A percentile compares a stretch with the other conserved stretches of the same genome.
Evolutionary conservation across 2,113 vertebrate genomes (phyloP).

Genomic region (Ia io): DNA sequence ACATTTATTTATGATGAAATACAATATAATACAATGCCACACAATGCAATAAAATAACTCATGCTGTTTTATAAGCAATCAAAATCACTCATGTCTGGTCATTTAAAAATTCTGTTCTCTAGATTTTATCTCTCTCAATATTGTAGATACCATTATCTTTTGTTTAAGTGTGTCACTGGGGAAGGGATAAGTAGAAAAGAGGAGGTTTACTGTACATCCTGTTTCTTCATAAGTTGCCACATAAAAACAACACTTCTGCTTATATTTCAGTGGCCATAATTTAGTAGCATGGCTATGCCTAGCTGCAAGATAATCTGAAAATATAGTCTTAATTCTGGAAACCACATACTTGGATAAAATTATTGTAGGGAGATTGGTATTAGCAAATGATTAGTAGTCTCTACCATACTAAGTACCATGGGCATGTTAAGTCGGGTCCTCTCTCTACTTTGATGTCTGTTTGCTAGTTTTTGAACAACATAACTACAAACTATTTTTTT

Average conservation of each 20-base stretch:
- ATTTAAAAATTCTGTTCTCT: neutral
- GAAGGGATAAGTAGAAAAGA: neutral
- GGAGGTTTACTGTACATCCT: neutral
- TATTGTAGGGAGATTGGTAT: neutral
- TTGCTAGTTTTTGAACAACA: neutral
- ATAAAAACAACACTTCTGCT: neutral
- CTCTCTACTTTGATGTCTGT: neutral
- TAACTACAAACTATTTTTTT: neutral
- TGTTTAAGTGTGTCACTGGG: neutral
- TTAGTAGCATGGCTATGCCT: neutral
- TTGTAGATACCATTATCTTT: neutral
- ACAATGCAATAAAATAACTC: neutral
- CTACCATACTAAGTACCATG: neutral
- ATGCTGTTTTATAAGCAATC: neutral
- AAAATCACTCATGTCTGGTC: rapidly evolving
- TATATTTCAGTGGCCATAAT: neutral
- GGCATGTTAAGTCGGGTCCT: neutral
- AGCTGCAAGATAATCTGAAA: neutral
- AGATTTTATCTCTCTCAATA: neutral
- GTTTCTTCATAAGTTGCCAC: neutral
- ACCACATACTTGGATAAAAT: neutral
- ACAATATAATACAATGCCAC: neutral
- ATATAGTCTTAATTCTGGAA: neutral
- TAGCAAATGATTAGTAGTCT: neutral
- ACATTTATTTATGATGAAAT: neutral